Evolutionary conservation across 1,140 invertebrate species (phyloP).

Genomic region (Drosophila bifasciata): DNA sequence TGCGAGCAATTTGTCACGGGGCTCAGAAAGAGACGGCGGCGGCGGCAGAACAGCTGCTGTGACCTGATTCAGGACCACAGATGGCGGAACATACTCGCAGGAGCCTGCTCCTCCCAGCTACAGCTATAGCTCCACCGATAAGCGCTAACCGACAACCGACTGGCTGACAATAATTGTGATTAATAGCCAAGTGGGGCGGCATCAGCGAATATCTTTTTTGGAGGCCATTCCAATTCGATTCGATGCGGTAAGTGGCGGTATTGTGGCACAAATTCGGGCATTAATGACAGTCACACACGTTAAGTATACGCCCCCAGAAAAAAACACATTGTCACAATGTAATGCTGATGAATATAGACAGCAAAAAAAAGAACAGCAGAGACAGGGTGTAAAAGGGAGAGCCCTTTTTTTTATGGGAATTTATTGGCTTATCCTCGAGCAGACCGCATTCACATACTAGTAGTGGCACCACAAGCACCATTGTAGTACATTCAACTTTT

Average conservation of each 20-base stretch:
- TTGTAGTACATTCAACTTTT: slow-evolving; percentile 60
- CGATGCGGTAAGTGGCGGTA: slow-evolving; percentile 20
- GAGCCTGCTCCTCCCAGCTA: neutral
- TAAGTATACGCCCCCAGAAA: slow-evolving; percentile 28
- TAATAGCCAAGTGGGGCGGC: slow-evolving; percentile 53
- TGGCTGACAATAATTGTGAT: slow-evolving; percentile 71
- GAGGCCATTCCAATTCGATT: slow-evolving; percentile 20
- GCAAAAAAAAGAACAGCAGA: neutral
- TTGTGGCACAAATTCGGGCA: slow-evolving; percentile 36
- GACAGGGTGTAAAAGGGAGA: too few relatives aligned
- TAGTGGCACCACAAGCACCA: slow-evolving; percentile 20
- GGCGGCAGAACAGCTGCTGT: slow-evolving; percentile 39
- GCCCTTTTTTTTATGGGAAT: slow-evolving; percentile 23
- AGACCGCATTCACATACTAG: slow-evolving; percentile 16
- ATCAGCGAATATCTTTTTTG: slow-evolving; percentile 40
- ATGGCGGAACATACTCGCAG: neutral
- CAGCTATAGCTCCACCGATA: too few relatives aligned
- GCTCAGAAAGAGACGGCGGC: neutral
- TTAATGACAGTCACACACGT: slow-evolving; percentile 30
- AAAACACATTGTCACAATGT: slow-evolving; percentile 14
- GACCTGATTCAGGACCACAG: slow-evolving; percentile 32
- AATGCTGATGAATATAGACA: slow-evolving; percentile 36
- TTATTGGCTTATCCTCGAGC: slow-evolving; percentile 10
- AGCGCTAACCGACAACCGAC: slow-evolving; percentile 4
- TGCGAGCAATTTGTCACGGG: slow-evolving; percentile 48